Conservation (phyloP, 2,888 invertebrate species). For the Leptopilina syphax region DNA sequence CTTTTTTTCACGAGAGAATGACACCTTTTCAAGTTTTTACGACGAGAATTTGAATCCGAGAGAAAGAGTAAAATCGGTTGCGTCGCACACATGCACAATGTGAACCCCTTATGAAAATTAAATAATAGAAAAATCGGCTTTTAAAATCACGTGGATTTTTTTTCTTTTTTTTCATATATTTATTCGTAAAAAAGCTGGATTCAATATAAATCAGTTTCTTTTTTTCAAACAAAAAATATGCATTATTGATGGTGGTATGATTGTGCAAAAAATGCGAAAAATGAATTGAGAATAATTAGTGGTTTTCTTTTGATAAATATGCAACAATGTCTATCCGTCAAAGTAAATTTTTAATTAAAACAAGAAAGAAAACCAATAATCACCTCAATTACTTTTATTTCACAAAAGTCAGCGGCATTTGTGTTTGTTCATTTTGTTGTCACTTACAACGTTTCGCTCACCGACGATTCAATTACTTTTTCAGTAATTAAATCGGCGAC, state of each 20-base stretch:
- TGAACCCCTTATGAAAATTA: background rate
- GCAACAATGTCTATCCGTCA: background rate
- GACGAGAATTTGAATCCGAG: slow-evolving; percentile 28
- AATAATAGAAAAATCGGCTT: slow-evolving; percentile 10
- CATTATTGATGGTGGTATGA: background rate
- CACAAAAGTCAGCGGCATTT: background rate
- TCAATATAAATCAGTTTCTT: background rate
- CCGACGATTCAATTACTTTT: slow-evolving; percentile 36
- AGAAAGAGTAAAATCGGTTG: slow-evolving; percentile 21
- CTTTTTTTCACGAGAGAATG: slow-evolving; percentile 28
- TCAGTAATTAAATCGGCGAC: slow-evolving; percentile 35
- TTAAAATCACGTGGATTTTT: background rate
- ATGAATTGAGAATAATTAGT: background rate
- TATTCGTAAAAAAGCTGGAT: background rate
- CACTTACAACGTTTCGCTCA: slow-evolving; percentile 18
- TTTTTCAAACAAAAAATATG: background rate
- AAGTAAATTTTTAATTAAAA: slow-evolving; percentile 6
- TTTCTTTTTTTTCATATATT: too few relatives aligned
- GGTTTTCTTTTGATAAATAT: background rate
- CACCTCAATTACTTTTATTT: slow-evolving; percentile 29
- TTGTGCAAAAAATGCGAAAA: background rate
- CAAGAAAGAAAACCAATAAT: slow-evolving; percentile 23
- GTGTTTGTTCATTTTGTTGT: slow-evolving; percentile 33
- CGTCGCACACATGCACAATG: background rate
- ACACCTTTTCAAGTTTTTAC: slow-evolving; percentile 33